A percentile compares a stretch with the other conserved stretches of the same genome.
These are phyloP conservation scores for Lottia gigantea DNA, from an alignment of 2,888 invertebrate genomes.

Conservation along the genomic window DNA sequence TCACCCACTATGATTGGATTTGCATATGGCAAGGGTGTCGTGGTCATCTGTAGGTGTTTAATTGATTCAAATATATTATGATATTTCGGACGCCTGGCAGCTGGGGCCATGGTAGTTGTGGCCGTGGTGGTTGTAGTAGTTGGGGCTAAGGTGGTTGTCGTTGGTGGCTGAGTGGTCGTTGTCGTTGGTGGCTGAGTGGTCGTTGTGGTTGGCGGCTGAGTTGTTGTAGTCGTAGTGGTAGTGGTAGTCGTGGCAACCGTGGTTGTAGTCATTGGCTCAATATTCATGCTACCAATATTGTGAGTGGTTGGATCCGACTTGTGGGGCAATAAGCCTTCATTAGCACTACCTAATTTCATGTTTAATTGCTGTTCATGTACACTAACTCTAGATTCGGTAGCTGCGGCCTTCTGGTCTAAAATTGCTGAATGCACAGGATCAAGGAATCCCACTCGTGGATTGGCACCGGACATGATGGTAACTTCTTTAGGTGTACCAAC, in stretches of 20 bases:
- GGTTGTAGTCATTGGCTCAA: neutral
- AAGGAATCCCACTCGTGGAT: neutral
- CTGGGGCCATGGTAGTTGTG: neutral
- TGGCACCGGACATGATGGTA: neutral
- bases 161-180: neutral
- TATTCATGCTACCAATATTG: no score
- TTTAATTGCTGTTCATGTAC: neutral
- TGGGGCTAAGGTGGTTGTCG: neutral
- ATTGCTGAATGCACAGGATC: neutral
- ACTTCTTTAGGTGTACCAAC: neutral
- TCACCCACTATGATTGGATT: no score
- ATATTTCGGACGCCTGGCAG: no score
- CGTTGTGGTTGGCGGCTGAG: neutral
- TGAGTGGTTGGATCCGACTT: no score
- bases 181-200: neutral
- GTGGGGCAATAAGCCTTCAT: neutral
- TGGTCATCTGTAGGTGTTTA: no score
- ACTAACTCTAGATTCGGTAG: neutral
- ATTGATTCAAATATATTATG: no score
- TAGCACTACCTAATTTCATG: neutral
- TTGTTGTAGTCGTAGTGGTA: neutral
- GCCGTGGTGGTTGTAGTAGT: neutral
- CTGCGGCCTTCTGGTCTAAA: neutral
- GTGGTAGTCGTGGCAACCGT: neutral
- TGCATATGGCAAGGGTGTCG: no score